Conservation (phyloP, 2,888 invertebrate genomes). For the Melangyna quadrimaculata region DNA sequence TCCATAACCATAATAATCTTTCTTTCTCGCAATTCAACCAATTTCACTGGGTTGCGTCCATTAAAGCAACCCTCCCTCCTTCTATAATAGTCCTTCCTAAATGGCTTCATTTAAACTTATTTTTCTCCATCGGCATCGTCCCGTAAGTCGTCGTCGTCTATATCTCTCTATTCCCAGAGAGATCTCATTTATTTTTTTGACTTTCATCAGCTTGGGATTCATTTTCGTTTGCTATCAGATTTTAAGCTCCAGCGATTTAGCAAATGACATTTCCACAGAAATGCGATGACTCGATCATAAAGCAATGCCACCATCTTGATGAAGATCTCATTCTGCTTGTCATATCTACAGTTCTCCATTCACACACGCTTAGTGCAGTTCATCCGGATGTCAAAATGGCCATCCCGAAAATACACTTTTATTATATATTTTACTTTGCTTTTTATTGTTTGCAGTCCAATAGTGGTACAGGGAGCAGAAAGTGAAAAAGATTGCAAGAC, state of each 20-base stretch:
- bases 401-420: constrained; percentile 18
- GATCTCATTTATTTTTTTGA: constrained; percentile 7
- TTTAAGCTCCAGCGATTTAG: constrained; percentile 33
- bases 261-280: constrained; percentile 23
- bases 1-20: constrained; percentile 19
- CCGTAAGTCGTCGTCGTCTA: too few relatives aligned
- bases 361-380: constrained; percentile 30
- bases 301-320: constrained; percentile 17
- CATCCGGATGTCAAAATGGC: constrained; percentile 1
- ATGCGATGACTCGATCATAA: constrained; percentile 11
- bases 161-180: not conserved
- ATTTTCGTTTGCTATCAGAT: not conserved
- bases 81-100: too few relatives aligned
- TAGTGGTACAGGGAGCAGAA: not conserved
- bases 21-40: not conserved
- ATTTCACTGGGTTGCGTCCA: not conserved
- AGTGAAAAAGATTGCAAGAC: constrained; percentile 15
- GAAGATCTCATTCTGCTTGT: not conserved
- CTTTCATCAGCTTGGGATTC: constrained; percentile 12
- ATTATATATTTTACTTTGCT: constrained; percentile 7
- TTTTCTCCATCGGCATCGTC: not conserved
- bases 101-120: constrained; percentile 25
- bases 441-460: not conserved
- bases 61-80: constrained; percentile 10
- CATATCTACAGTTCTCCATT: constrained; percentile 19